Percentiles rank a stretch among this genome's conserved stretches.
phyloP scores from a whole-genome alignment of 2,888 invertebrate species.

The Orgyia antiqua region DNA sequence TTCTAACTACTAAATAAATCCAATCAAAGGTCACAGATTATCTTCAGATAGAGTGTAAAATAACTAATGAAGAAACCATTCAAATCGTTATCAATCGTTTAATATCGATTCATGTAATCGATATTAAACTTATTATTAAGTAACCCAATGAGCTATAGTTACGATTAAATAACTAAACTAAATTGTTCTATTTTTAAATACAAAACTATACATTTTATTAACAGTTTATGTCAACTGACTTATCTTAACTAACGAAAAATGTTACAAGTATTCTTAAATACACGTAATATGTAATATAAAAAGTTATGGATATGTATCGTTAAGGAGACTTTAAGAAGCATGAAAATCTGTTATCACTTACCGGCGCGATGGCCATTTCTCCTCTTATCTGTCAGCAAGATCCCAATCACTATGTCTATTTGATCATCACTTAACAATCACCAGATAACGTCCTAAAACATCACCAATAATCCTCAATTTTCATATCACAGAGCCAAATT shows the following conservation, averaged over 20 bases:
- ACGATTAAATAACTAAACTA: no score
- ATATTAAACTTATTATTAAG: slow-evolving; percentile 1
- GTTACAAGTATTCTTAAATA: no score
- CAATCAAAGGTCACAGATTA: slow-evolving; percentile 4
- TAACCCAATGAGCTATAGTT: not conserved
- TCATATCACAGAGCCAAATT: slow-evolving; percentile 41
- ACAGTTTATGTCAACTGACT: no score
- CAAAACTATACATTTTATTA: no score
- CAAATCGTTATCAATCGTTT: slow-evolving; percentile 5
- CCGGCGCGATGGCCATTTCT: slow-evolving; percentile 58
- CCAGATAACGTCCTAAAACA: slow-evolving; percentile 34
- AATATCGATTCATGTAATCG: no score
- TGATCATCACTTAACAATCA: slow-evolving; percentile 69
- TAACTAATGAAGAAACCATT: slow-evolving; percentile 9
- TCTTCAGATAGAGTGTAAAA: slow-evolving; percentile 4
- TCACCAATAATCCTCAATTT: slow-evolving; percentile 48
- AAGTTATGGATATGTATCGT: no score
- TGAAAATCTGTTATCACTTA: slow-evolving; percentile 36
- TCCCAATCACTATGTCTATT: slow-evolving; percentile 55
- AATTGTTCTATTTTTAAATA: no score
- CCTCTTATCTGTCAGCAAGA: slow-evolving; percentile 48
- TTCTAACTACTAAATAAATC: slow-evolving; percentile 8
- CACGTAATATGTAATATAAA: no score
- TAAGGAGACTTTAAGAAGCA: not conserved
- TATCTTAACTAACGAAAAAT: no score